A percentile compares a stretch with the other conserved stretches of the same genome.
phyloP scores from a whole-genome alignment of 2,113 vertebrate species.

The Verasper variegatus region DNA sequence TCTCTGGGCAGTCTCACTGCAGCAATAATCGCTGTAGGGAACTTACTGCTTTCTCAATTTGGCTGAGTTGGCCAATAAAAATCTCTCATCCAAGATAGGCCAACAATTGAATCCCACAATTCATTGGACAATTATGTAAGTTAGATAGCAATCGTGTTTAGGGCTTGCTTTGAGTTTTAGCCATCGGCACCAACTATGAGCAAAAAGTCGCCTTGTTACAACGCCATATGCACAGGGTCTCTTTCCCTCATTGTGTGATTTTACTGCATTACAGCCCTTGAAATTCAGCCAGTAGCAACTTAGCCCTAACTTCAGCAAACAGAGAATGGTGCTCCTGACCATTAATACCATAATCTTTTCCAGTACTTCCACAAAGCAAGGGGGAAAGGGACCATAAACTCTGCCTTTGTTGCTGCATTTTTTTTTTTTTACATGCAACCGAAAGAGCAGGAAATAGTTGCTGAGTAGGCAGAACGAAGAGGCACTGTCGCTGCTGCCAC shows the following conservation, averaged over 20 bases:
- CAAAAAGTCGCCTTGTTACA: constrained; percentile 46
- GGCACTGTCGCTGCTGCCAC: constrained; percentile 51
- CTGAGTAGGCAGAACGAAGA: constrained; percentile 69
- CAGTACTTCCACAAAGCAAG: constrained; percentile 53
- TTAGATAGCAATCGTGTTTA: constrained; percentile 45
- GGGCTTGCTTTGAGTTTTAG: constrained; percentile 20
- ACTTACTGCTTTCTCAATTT: constrained; percentile 70
- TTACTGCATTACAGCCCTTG: constrained; percentile 75
- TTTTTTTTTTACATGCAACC: constrained; percentile 31
- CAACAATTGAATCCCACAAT: constrained; percentile 51
- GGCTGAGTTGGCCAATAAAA: constrained; percentile 76
- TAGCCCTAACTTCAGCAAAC: constrained; percentile 45
- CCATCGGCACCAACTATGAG: constrained; percentile 26
- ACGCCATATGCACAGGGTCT: constrained; percentile 59
- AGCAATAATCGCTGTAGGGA: constrained; percentile 77
- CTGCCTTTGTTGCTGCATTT: constrained; percentile 21
- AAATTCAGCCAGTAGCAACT: constrained; percentile 74
- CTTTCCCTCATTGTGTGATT: constrained; percentile 66
- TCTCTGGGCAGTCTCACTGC: constrained; percentile 82
- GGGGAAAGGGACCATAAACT: constrained; percentile 57
- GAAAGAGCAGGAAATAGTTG: constrained; percentile 59
- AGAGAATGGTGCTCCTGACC: constrained; percentile 21
- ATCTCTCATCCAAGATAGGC: constrained; percentile 61
- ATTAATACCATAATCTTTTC: constrained; percentile 79
- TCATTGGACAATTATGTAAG: constrained; percentile 55